phyloP scores from a whole-genome alignment of 2,113 vertebrate species.

The Prietella phreatophila region DNA sequence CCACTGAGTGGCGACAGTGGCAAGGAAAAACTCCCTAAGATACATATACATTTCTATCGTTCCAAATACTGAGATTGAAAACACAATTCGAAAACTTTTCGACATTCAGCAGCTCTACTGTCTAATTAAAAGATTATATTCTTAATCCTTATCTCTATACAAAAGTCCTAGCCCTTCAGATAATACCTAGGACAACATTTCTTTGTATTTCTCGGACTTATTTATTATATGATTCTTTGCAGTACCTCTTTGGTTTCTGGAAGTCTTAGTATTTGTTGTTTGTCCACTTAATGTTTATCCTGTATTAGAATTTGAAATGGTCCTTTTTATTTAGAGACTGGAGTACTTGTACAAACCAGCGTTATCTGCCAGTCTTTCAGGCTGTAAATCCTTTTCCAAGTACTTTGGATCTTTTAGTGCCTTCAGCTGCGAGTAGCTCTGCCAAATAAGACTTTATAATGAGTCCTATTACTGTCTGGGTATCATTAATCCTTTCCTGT shows the following conservation, averaged over 20 bases:
- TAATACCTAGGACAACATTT: not conserved
- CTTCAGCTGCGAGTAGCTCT: constrained; percentile 3
- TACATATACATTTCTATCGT: not conserved
- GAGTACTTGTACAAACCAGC: not conserved
- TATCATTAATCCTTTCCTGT: constrained; percentile 2
- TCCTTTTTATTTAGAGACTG: not conserved
- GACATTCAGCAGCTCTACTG: not conserved
- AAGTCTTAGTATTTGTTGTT: not conserved
- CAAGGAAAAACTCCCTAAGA: too few species aligned
- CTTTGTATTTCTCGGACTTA: not conserved
- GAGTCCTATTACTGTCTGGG: constrained; percentile 16
- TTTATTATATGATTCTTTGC: not conserved
- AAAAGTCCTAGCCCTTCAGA: not conserved
- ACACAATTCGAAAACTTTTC: not conserved
- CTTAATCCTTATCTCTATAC: not conserved
- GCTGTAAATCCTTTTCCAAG: not conserved
- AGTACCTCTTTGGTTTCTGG: not conserved
- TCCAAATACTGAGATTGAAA: not conserved
- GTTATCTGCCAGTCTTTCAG: not conserved
- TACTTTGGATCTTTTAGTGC: not conserved
- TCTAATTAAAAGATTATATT: not conserved
- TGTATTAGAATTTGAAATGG: not conserved
- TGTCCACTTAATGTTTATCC: not conserved
- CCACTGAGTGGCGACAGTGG: too few species aligned
- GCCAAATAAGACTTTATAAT: constrained; percentile 21